Evolutionary conservation across 2,113 vertebrate genomes (phyloP).

Genomic region (Chrysemys picta): DNA sequence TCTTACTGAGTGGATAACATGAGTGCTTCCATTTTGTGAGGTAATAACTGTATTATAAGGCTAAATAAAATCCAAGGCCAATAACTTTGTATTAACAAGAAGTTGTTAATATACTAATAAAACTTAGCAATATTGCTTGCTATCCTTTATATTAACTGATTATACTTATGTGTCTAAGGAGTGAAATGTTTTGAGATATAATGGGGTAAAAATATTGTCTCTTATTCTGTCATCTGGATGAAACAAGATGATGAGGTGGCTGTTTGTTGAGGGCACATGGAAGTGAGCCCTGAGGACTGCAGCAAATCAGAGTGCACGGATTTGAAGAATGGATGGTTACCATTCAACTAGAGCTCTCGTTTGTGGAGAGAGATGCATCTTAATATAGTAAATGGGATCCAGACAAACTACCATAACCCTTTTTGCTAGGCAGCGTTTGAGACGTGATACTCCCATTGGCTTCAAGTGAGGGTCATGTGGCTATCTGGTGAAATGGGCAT

Average conservation of each 20-base stretch:
- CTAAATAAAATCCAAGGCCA: background rate
- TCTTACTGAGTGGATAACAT: background rate
- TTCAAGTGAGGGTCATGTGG: background rate
- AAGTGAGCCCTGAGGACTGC: background rate
- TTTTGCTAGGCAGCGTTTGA: background rate
- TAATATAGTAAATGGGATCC: background rate
- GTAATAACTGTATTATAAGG: background rate
- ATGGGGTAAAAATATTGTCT: background rate
- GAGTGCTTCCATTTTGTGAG: background rate
- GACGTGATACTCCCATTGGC: background rate
- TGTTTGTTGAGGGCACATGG: background rate
- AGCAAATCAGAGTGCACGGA: background rate
- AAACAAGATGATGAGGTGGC: background rate
- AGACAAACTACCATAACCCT: background rate
- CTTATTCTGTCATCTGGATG: background rate
- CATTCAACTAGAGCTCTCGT: background rate
- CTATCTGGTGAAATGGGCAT: background rate
- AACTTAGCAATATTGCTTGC: background rate
- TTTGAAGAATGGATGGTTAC: background rate
- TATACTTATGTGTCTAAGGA: background rate
- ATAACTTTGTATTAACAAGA: background rate
- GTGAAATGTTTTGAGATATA: background rate
- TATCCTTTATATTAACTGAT: background rate
- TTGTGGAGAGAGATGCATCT: background rate
- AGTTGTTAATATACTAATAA: background rate